Conservation (phyloP, 2,113 vertebrate genomes). For the Phalacrocorax brasilianus region DNA sequence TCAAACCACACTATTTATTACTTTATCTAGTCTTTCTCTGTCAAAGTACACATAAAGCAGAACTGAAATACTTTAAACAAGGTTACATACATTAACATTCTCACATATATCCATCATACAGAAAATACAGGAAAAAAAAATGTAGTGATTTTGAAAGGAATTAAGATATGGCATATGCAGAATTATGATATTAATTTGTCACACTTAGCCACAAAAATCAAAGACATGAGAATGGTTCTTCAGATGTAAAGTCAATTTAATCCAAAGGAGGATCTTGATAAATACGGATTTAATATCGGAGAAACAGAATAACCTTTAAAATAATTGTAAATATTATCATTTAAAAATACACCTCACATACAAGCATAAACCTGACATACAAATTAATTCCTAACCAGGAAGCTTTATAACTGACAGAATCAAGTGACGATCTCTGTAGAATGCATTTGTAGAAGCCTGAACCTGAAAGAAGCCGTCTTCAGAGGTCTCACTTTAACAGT, state of each 20-base stretch:
- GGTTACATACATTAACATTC: not conserved
- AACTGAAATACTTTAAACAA: not conserved
- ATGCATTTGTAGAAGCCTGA: not conserved
- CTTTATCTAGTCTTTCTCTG: not conserved
- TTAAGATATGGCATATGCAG: not conserved
- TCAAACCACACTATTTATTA: not conserved
- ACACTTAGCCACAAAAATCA: not conserved
- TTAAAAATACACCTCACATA: not conserved
- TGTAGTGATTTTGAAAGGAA: not conserved
- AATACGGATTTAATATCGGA: not conserved
- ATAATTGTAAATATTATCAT: not conserved
- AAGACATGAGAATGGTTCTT: not conserved
- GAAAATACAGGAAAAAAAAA: not conserved
- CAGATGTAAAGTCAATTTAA: not conserved
- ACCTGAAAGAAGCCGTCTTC: not conserved
- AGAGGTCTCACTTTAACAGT: not conserved
- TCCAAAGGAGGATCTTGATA: not conserved
- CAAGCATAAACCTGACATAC: not conserved
- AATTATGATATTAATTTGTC: not conserved
- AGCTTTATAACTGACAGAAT: conserved; percentile 8
- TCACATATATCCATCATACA: not conserved
- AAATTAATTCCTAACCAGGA: conserved; percentile 3
- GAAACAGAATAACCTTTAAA: not conserved
- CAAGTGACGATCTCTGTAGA: not conserved
- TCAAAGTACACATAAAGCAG: not conserved